Base-by-base conservation (phyloP, 2,113 vertebrate genomes). In the Pipa parva region DNA sequence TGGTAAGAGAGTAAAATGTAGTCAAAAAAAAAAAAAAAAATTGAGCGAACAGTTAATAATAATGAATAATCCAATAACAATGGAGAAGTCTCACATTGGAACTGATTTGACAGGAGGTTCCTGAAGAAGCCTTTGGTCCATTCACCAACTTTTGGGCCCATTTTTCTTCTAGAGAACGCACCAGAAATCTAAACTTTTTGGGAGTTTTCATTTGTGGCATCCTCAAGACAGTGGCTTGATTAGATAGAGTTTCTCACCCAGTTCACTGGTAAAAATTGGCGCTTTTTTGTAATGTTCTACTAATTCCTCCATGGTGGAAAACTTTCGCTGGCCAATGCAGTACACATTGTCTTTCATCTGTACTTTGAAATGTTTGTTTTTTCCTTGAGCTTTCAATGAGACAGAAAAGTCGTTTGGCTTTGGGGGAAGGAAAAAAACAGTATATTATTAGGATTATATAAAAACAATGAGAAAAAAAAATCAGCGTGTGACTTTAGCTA, bases 301-400 rank as follows among this genome's bases (percentile, higher is more conserved):
- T 80, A 95, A 87, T 83, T 93, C 92, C 75, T 94, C 91, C 91
- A 94, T 93, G 74, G 91, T 92, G 87, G 82, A 83, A 87, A 95
- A 95, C 86, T 91, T 93, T 75, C 93, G 90, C 75, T 95, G 93
- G 82, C 93, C 93, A 67, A 94, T 94, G 85, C 93, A 94, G 84
- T 93, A 94, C 67, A 92, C 84, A 81, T 67, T 87, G 67, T 94
- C 92, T 84, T 93, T 94, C 76, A 94, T 79, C 75, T 93, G 91
- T 66, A 95, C 93, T 84, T 95, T 95, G 85, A 95, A 94, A 89
- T 94, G 92, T 81, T 95, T 95, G 89, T 94, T 94, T 87, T 94
- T 94, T 76, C 90, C 89, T 82, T 91, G 91, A 15, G 93, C 92
- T 84, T 95, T 95, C 82, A 94, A 79, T 29, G 93, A 94, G 76